Conservation (phyloP, 1,140 invertebrate genomes). For the Agraylea sexmaculata region DNA sequence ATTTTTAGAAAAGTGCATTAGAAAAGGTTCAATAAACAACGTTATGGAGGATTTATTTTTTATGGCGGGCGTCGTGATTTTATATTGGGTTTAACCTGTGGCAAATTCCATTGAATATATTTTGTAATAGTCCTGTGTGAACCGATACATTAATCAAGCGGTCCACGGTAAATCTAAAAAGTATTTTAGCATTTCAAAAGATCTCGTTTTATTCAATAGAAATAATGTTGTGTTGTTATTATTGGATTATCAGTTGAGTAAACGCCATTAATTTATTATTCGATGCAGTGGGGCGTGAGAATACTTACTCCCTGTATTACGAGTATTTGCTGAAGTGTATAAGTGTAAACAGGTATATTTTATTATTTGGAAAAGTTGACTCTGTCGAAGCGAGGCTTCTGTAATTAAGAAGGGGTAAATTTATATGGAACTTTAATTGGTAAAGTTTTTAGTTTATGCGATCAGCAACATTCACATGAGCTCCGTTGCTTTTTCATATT, state of each 20-base stretch:
- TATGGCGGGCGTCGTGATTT: no score
- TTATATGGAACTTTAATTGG: conserved; percentile 20
- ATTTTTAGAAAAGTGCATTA: no score
- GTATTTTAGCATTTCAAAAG: no score
- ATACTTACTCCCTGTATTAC: background rate
- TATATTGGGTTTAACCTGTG: no score
- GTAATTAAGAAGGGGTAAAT: conserved; percentile 16
- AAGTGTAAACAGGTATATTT: conserved; percentile 17
- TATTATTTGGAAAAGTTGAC: conserved; percentile 14
- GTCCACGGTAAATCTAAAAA: no score
- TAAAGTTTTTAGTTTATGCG: conserved; percentile 15
- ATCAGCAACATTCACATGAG: conserved; percentile 9
- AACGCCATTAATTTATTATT: background rate
- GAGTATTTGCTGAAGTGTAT: conserved; percentile 12
- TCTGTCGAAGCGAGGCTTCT: conserved; percentile 2
- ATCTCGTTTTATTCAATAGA: no score
- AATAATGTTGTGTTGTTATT: no score
- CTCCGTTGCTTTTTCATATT: conserved; percentile 13
- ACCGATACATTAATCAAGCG: no score
- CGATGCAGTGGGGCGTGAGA: background rate
- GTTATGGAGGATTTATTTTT: no score
- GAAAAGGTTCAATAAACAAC: no score
- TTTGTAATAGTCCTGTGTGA: no score
- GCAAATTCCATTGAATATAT: no score
- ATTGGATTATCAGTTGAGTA: background rate